Conservation (phyloP, 1,140 invertebrate species). For the Brachionus rotundiformis region DNA sequence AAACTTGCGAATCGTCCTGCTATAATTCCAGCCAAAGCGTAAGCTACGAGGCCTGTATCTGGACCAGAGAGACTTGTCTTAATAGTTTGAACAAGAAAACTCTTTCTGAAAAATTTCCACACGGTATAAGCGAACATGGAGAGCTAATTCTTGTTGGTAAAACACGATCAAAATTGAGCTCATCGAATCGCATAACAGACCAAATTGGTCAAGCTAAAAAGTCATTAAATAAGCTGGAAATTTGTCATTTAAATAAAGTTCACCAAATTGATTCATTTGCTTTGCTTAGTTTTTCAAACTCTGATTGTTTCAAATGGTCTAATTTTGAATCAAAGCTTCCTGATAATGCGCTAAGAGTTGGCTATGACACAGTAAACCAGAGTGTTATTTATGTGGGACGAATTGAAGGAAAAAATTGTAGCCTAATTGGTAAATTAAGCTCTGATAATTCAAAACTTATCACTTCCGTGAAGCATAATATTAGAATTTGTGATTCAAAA, state of each 20-base stretch:
- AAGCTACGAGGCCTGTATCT: not conserved
- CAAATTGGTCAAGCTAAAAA: conserved; percentile 34
- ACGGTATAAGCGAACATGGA: not conserved
- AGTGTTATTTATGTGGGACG: not conserved
- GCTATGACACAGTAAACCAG: not conserved
- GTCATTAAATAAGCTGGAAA: conserved; percentile 2
- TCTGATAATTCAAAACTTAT: not conserved
- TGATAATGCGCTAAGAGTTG: not conserved
- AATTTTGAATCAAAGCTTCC: not conserved
- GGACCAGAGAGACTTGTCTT: conserved; percentile 22
- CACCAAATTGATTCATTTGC: conserved; percentile 16
- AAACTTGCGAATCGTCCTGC: not conserved
- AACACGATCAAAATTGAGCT: not conserved
- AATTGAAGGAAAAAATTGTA: not conserved
- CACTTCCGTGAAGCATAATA: not conserved
- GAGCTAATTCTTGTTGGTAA: conserved; percentile 1
- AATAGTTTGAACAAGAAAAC: conserved; percentile 8
- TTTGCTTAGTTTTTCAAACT: not conserved
- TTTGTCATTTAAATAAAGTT: conserved; percentile 35
- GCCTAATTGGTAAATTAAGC: not conserved
- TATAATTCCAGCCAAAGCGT: not conserved
- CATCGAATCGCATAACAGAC: conserved; percentile 22
- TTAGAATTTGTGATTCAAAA: conserved; percentile 17
- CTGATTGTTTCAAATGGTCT: not conserved
- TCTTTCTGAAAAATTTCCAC: not conserved